Evolutionary conservation across 2,113 vertebrate genomes (phyloP), one percentile per base, ranked within the genome.

Genomic region (Triplophysa siluroides): DNA sequence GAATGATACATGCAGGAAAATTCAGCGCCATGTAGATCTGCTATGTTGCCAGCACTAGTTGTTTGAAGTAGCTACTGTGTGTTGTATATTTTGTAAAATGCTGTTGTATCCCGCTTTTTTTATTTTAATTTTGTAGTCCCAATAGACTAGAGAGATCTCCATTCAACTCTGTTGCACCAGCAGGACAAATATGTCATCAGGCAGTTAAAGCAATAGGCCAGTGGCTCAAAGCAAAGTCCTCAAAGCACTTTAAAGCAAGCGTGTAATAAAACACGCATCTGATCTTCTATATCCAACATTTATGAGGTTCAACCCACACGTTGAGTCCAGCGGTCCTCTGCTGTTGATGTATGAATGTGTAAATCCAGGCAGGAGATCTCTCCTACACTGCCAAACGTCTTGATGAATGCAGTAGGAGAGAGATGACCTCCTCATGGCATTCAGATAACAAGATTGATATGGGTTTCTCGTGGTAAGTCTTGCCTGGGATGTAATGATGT

Each of bases 371-470:
- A 58, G 23, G 69, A 66, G 69, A 58, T 24, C 29, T 78, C 50
- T 80, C 74, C 71, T 43, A 38, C 73, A 61, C n/a, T 23, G 61
- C 54, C 33, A 7, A 26, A 64, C 33, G 29, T 50, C 45, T 21
- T 76, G 76, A 68, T 79, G 61, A 66, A 76, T 66, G 64, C 66
- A 47, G 45, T 13, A 56, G 63, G 78, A 72, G 64, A 82, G 61
- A 58, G 54, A 64, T 71, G 79, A 74, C 78, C 71, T 72, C 38
- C 80, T 80, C 16, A 26, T 75, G 52, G 79, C 50, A 62, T 67
- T 38, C 60, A 81, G 81, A 70, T 78, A 75, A 60, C 76, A 73
- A 66, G 77, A 80, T 85, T 83, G 79, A 82, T 87, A 78, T 84
- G 69, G 52, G 29, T 76, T 71, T 43, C 54, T 41, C 60, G 77